These are phyloP conservation scores for Drosophila dives DNA, from an alignment of 2,888 invertebrate species.

Conservation along the genomic window DNA sequence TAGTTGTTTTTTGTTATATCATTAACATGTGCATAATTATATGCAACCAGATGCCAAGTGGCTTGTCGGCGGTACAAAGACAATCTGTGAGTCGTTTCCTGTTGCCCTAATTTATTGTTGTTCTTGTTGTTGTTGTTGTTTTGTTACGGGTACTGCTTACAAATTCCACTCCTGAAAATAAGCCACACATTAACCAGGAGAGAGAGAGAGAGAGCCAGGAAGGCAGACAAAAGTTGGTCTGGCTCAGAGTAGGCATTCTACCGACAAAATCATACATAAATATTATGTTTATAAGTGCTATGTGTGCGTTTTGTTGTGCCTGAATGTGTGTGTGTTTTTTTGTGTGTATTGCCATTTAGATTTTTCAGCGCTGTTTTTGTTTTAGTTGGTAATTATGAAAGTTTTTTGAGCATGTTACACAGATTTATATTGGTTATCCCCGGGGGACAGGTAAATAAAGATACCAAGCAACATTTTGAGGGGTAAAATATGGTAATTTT, in stretches of 20 bases:
- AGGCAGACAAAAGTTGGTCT: constrained; percentile 63
- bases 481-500: neutral
- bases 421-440: constrained; percentile 41
- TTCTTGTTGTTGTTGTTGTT: constrained; percentile 27
- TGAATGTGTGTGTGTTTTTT: constrained; percentile 24
- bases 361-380: constrained; percentile 46
- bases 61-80: constrained; percentile 61
- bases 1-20: constrained; percentile 43
- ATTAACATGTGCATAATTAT: constrained; percentile 67
- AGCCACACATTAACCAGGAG: constrained; percentile 25
- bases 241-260: constrained; percentile 37
- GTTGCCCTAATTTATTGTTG: constrained; percentile 54
- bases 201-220: neutral
- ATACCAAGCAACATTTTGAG: constrained; percentile 1
- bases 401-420: constrained; percentile 47
- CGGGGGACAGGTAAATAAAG: constrained; percentile 1
- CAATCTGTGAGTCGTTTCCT: constrained; percentile 62
- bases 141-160: constrained; percentile 48
- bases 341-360: constrained; percentile 47
- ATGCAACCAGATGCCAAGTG: constrained; percentile 60
- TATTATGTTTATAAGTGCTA: constrained; percentile 55
- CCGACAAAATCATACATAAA: constrained; percentile 68
- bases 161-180: constrained; percentile 70
- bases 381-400: constrained; percentile 61
- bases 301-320: constrained; percentile 20